Conservation (phyloP, 1,140 invertebrate species). For the Cephus cinctus region DNA sequence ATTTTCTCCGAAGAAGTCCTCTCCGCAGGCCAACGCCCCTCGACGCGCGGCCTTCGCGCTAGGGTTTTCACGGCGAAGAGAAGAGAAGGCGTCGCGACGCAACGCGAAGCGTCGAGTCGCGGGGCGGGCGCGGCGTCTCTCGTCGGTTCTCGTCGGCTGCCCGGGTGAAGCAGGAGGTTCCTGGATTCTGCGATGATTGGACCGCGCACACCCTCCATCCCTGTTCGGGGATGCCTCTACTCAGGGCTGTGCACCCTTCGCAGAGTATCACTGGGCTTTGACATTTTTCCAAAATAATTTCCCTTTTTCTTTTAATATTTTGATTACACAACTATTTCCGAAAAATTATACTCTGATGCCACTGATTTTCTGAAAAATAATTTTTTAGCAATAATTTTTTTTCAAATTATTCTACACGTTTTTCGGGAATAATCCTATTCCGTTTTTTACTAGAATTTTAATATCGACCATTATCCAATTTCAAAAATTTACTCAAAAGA, state of each 20-base stretch:
- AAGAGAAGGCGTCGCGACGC: constrained; percentile 36
- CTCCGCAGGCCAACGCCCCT: constrained; percentile 47
- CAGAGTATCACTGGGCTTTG: constrained; percentile 22
- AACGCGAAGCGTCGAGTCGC: constrained; percentile 37
- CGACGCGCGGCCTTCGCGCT: constrained; percentile 33
- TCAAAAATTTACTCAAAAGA: no score
- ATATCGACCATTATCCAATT: no score
- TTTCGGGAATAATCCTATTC: no score
- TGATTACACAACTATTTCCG: no score
- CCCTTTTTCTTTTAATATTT: no score
- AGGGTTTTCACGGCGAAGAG: constrained; percentile 41
- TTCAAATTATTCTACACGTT: no score
- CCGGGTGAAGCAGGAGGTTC: constrained; percentile 44
- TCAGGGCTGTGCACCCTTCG: constrained; percentile 26
- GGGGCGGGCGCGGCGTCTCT: constrained; percentile 36
- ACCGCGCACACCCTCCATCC: constrained; percentile 45
- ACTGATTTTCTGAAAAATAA: no score
- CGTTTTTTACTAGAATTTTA: no score
- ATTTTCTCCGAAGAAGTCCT: constrained; percentile 2
- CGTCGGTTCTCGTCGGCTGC: constrained; percentile 33
- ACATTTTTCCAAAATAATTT: background rate
- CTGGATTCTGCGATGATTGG: constrained; percentile 57
- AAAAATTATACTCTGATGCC: no score
- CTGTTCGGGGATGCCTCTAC: constrained; percentile 7
- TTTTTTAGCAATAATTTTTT: no score